Evolutionary conservation across 2,113 vertebrate genomes (phyloP).

Genomic region (Myiozetetes cayanensis): DNA sequence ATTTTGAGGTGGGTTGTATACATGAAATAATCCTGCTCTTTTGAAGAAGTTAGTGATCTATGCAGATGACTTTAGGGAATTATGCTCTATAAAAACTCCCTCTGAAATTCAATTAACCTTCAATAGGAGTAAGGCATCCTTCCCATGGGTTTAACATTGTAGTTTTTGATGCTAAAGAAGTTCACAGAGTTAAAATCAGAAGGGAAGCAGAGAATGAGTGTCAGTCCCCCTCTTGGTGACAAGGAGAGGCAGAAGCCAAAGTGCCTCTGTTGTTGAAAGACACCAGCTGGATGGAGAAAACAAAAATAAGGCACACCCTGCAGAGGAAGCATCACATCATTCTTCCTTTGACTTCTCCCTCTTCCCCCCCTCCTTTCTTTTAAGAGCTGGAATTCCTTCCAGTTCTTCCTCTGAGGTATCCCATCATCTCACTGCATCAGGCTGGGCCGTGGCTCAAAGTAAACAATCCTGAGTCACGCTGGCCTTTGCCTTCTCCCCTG

Average conservation of each 20-base stretch:
- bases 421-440: not conserved
- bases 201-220: not conserved
- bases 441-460: not conserved
- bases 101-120: not conserved
- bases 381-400: not conserved
- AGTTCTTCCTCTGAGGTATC: constrained; percentile 6
- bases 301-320: constrained; percentile 42
- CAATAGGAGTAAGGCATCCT: not conserved
- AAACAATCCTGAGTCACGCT: constrained; percentile 45
- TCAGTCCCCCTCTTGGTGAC: not conserved
- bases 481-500: constrained; percentile 1
- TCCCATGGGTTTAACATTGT: not conserved
- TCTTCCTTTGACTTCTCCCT: not conserved
- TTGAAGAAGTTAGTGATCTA: not conserved
- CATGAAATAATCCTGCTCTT: not conserved
- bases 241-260: not conserved
- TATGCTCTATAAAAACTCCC: not conserved
- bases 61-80: not conserved
- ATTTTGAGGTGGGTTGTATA: not conserved
- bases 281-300: constrained; percentile 1
- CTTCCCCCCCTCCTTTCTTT: not conserved
- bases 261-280: not conserved
- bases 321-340: not conserved
- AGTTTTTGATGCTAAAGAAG: not conserved
- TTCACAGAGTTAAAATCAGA: not conserved